Base-by-base conservation (phyloP, 2,888 invertebrate species). In the Euplagia quadripunctaria region DNA sequence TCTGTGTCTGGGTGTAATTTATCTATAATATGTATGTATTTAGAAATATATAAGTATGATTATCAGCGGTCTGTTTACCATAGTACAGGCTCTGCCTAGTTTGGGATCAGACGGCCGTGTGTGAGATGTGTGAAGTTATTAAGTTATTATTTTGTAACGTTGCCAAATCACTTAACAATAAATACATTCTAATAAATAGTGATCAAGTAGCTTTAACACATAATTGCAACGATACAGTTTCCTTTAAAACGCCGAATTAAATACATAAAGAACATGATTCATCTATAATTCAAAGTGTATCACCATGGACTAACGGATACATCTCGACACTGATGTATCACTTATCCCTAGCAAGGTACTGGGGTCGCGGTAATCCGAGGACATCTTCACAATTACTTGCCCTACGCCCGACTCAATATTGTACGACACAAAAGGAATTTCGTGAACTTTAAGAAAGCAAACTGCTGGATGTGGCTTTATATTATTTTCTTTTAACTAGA, bases 361-460 rank as follows among this genome's bases (percentile, higher is more conserved):
- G 86, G 91, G 89, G 88, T 88, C 87, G 80, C 76, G 77, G 91
- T 90, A 92, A 92, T 90, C 92, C 91, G 90, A 91, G 75, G 87
- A 91, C 91, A 91, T 94, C 94, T 94, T 92, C 92, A 94, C 94
- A 94, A 94, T 93, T 92, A 91, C 92, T 91, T 91, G 91, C 90
- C 92, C 92, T 88, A 89, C 91, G 88, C 92, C 92, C 92, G 88
- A 93, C 93, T 93, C 92, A 90, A 92, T 94, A 93, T 91, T 92
- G 91, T 90, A 91, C 87, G 85, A 88, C 89, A 92, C 92, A 91
- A 90, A 88, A 85, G 61, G 84, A 79, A 73, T 70, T 76, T 66
- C 16, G 1, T 20, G 82, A 82, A 4, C 14, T 81, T 80, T 6
- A 67, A 5, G 14, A 70, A 7, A 42, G 11, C 12, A n/a, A 2